Evolutionary conservation across 2,797 vertebrate genomes (phyloP).

Genomic region (Lutjanus argentimaculatus): DNA sequence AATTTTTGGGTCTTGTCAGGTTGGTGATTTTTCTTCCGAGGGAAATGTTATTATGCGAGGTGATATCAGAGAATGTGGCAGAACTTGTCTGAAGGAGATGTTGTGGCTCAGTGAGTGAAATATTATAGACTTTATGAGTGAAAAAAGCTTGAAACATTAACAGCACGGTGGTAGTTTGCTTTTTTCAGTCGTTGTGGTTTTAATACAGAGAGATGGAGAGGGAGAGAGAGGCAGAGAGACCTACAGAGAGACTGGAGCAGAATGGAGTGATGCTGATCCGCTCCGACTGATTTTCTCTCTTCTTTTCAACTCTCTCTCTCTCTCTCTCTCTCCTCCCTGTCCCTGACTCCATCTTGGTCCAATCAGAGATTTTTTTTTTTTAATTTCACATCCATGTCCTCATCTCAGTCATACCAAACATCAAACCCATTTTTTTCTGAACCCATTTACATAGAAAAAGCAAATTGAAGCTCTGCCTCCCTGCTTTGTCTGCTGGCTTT

Average conservation of each 20-base stretch:
- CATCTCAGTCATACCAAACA: background rate
- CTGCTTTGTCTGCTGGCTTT: background rate
- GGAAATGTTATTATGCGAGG: background rate
- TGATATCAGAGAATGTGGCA: background rate
- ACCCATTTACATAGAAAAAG: background rate
- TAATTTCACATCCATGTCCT: background rate
- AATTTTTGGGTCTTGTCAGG: background rate
- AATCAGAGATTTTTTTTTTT: background rate
- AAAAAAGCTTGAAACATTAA: background rate
- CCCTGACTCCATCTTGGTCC: constrained; percentile 35
- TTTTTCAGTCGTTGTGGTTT: background rate
- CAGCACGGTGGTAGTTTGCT: background rate
- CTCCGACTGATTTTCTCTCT: constrained; percentile 31
- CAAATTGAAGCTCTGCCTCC: background rate
- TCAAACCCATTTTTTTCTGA: background rate
- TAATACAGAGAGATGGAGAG: too few species aligned
- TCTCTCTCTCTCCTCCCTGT: constrained; percentile 14
- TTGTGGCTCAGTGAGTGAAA: background rate
- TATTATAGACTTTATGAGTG: background rate
- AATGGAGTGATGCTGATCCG: constrained; percentile 48
- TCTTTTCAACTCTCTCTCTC: constrained; percentile 12
- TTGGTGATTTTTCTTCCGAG: background rate
- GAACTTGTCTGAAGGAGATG: background rate
- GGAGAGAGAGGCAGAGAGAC: background rate
- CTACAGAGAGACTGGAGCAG: background rate